phyloP scores from a whole-genome alignment of 2,888 invertebrate genomes.

The Diploptera punctata region DNA sequence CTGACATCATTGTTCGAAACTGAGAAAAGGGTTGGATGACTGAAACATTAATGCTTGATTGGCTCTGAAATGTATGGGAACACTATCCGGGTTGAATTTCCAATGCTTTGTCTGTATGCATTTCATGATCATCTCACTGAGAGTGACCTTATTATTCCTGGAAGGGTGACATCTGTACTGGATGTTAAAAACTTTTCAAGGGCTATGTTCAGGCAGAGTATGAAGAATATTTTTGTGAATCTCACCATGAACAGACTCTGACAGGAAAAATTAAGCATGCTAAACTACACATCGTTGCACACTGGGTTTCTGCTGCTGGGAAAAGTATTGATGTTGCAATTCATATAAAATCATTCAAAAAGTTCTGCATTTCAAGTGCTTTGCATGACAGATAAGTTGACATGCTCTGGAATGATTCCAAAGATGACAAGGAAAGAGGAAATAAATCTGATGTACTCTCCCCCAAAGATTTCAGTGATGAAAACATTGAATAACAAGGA shows the following conservation, averaged over 20 bases:
- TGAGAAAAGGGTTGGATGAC: constrained; percentile 12
- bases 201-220: not conserved
- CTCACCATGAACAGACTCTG: not conserved
- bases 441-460: not conserved
- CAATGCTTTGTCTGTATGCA: constrained; percentile 5
- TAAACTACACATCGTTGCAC: not conserved
- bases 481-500: too few species aligned
- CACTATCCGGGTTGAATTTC: not conserved
- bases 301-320: not conserved
- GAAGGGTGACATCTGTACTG: constrained; percentile 3
- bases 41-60: not conserved
- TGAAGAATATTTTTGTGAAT: not conserved
- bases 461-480: too few species aligned
- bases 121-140: constrained; percentile 16
- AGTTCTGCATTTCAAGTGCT: not conserved
- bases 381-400: not conserved
- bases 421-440: not conserved
- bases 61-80: not conserved
- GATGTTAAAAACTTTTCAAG: constrained; percentile 8
- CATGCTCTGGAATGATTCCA: not conserved
- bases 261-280: constrained; percentile 5
- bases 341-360: not conserved
- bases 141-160: not conserved
- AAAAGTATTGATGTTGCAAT: not conserved
- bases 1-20: constrained; percentile 21